Conservation (phyloP, 2,113 vertebrate genomes). For the Strix aluco region DNA sequence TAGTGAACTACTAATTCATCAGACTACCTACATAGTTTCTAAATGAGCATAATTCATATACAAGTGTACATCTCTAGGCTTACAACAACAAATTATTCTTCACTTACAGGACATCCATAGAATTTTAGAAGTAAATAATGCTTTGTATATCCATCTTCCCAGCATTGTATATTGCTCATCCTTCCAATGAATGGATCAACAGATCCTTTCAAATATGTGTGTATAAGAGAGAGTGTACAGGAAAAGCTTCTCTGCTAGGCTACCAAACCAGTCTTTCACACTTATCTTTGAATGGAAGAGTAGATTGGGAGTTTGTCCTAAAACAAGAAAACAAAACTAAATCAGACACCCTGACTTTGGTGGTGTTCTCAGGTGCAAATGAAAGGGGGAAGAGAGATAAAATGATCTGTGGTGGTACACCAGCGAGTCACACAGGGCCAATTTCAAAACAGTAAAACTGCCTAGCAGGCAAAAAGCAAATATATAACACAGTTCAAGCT, state of each 20-base stretch:
- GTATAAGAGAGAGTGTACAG: background rate
- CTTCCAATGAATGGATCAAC: background rate
- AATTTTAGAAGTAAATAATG: background rate
- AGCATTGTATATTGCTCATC: background rate
- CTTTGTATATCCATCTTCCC: background rate
- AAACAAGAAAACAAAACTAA: background rate
- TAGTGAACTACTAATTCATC: background rate
- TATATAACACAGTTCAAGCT: background rate
- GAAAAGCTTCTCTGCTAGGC: background rate
- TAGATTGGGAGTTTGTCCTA: background rate
- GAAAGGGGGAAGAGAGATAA: background rate
- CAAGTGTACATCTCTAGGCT: background rate
- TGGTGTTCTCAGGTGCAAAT: background rate
- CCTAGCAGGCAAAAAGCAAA: background rate
- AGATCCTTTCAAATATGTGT: background rate
- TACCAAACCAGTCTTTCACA: background rate
- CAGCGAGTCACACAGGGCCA: background rate
- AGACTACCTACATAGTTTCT: background rate
- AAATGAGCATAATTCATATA: background rate
- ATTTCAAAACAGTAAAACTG: background rate
- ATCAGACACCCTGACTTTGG: background rate
- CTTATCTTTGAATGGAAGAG: background rate
- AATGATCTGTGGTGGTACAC: background rate
- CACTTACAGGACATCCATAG: background rate
- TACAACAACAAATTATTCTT: background rate